Conservation (phyloP, 2,797 vertebrate genomes). For the Cichlasoma orientale region DNA sequence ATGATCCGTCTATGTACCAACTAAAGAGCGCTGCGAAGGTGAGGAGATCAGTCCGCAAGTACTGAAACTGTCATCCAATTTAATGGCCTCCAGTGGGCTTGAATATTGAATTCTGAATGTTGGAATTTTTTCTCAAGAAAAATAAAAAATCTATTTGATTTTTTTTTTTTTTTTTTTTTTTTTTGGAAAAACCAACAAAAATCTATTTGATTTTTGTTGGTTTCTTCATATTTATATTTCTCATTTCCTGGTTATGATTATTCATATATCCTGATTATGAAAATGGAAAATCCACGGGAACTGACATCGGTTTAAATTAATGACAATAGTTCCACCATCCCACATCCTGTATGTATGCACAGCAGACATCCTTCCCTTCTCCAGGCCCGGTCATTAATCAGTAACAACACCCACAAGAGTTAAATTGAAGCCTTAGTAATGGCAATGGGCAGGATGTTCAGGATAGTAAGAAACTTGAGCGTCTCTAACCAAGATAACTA, state of each 20-base stretch:
- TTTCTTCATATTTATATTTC: not conserved
- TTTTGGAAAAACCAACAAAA: too few species aligned
- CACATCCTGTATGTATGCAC: not conserved
- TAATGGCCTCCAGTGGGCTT: slow-evolving; percentile 11
- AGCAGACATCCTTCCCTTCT: slow-evolving; percentile 21
- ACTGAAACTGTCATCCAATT: not conserved
- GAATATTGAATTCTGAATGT: not conserved
- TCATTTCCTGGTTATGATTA: not conserved
- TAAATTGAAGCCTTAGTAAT: not conserved
- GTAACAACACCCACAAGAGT: slow-evolving; percentile 3
- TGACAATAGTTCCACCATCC: not conserved
- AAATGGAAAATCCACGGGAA: not conserved
- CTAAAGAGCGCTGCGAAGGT: slow-evolving; percentile 98
- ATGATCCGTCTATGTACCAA: slow-evolving; percentile 98
- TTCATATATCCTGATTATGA: not conserved
- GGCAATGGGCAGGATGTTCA: slow-evolving; percentile 8
- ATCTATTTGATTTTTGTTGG: too few species aligned
- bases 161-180: too few species aligned
- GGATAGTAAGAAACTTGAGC: slow-evolving; percentile 11
- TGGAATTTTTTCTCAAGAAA: not conserved
- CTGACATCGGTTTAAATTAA: not conserved
- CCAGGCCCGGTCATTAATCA: slow-evolving; percentile 16
- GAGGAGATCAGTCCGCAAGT: slow-evolving; percentile 11
- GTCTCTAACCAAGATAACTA: slow-evolving; percentile 31
- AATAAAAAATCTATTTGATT: not conserved